Conservation (phyloP, 2,113 vertebrate species). For the Sphaerodactylus townsendi region DNA sequence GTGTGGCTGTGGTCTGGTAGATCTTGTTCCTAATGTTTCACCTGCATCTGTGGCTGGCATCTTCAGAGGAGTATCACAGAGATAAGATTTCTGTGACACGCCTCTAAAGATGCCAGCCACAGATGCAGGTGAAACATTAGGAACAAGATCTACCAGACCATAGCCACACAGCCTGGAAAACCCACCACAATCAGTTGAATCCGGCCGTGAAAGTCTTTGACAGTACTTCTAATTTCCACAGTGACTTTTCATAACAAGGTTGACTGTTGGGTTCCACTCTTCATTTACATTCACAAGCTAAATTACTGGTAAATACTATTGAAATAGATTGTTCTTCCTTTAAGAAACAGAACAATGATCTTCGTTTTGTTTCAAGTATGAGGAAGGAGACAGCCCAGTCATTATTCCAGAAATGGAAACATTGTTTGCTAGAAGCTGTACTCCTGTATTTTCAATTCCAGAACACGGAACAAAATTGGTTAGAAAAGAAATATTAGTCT, state of each 20-base stretch:
- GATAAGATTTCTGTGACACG: no score
- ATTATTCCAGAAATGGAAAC: constrained; percentile 34
- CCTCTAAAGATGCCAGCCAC: no score
- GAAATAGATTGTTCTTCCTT: constrained; percentile 57
- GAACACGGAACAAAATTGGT: constrained; percentile 8
- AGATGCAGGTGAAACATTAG: no score
- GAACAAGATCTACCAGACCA: no score
- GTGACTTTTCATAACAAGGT: constrained; percentile 51
- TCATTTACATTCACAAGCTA: constrained; percentile 51
- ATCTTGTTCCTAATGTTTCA: no score
- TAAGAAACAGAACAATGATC: constrained; percentile 32
- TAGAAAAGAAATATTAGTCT: constrained; percentile 24
- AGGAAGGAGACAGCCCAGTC: not conserved
- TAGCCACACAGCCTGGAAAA: no score
- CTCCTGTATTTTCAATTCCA: constrained; percentile 20
- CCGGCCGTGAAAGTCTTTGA: no score
- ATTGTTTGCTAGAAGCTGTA: constrained; percentile 34
- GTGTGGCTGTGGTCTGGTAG: no score
- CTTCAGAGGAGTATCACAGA: no score
- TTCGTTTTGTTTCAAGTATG: constrained; percentile 22
- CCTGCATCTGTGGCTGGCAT: no score
- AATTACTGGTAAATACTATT: constrained; percentile 58
- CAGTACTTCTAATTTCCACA: constrained; percentile 64
- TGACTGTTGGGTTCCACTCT: constrained; percentile 52
- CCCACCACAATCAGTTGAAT: no score